Base-by-base conservation (phyloP, 1,140 invertebrate species). In the Atta cephalotes region DNA sequence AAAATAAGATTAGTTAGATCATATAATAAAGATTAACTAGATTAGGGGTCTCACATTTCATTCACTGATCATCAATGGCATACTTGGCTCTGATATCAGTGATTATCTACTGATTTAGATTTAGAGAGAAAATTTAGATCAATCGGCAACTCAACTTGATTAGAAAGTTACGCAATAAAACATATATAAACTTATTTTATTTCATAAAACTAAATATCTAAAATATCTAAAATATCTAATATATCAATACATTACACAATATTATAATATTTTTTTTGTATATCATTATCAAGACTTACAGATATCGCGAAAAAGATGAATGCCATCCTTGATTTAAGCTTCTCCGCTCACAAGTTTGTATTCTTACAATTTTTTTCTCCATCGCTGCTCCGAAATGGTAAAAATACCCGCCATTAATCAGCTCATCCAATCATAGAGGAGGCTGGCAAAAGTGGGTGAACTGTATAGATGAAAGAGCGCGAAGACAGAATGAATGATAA, bases 401-500 rank as follows among this genome's bases (percentile, higher is more conserved):
- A 84, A 62, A 62, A 35, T 74, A 49, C 80, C 4, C 39, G 56
- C 28, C 56, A 84, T 84, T 84, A 84, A 84, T 84, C 80, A 84
- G 39, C n/a, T 84, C 58, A 76, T 63, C 56, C 39, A 28, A 84
- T 84, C 25, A 25, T 63, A 62, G 70, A 74, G 45, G 25, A 63
- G 60, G 10, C 35, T 16, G 68, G 51, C 70, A 35, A 84, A 85
- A n/a, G 21, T 39, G 62, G 25, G 10, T 25, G 53, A 45, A 18
- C 45, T 53, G 25, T 82, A 45, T 39, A 62, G 45, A 82, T 74
- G 70, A 84, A 62, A 39, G 14, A 49, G 68, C 53, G 70, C 80
- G 58, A 18, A 74, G 25, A 18, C 18, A 84, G 68, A 74, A 84
- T 84, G 80, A 84, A 84, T 76, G 80, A 84, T 84, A 84, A 84